Base-by-base conservation (phyloP, 2,888 invertebrate species). In the Drosophila demipolita region DNA sequence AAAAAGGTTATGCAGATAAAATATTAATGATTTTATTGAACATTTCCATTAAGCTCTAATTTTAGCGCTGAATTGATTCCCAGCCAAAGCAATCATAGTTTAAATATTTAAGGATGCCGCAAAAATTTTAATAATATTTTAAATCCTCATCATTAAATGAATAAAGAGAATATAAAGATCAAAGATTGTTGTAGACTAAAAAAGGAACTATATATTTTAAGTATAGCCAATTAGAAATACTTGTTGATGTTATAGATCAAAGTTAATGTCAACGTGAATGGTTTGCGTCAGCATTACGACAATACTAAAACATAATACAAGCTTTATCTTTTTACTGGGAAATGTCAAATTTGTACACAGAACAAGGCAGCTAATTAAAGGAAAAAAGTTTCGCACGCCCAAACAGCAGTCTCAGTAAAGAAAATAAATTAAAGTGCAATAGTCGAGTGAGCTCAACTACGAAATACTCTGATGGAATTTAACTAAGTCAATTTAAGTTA, bases 281-380 rank as follows among this genome's bases (percentile, higher is more conserved):
- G n/a, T n/a, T 52, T 78, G 53, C 77, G 78, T 66, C 74, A 78
- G 36, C 48, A 50, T 23, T 45, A 50, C 64, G 69, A 73, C 57
- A 59, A 45, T 60, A 48, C 40, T 36, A 20, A 59, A 36, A 61
- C 40, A 36, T 23, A 58, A 20, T 40, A 33, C 32, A 32, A 45
- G 6, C 20, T 12, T 52, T 29, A 63, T 49, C 50, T 50, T 45
- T 52, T 45, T 59, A 42, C 53, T 12, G 12, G 62, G 29, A 80
- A 80, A 81, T 80, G 81, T 81, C 81, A 80, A 75, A 72, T 65
- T 66, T 61, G 53, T 62, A 35, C 64, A n/a, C 55, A 48, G 49
- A 75, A 81, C 75, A 65, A 38, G 60, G 23, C 38, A 66, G 58
- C 65, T 81, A 81, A 82, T 78, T 78, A 81, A 82, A 61, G 61